Evolutionary conservation across 2,113 vertebrate species (phyloP).

Genomic region (Lanius ludovicianus): DNA sequence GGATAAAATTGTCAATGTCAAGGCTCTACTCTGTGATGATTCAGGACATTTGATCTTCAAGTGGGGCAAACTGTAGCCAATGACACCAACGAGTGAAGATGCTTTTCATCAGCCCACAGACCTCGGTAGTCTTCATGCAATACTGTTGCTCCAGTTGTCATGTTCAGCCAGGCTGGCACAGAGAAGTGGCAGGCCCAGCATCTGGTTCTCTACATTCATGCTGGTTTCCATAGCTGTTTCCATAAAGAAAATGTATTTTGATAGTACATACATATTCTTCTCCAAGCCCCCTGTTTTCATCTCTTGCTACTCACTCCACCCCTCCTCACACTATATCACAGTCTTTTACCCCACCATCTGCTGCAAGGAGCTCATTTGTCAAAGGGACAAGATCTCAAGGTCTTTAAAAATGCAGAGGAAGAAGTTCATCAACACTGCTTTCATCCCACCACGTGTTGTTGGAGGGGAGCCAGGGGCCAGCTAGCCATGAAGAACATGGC

Average conservation of each 20-base stretch:
- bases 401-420: not conserved
- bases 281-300: not conserved
- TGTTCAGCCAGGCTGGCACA: not conserved
- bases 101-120: not conserved
- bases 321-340: not conserved
- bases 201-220: not conserved
- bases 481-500: not conserved
- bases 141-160: rapidly evolving
- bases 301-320: not conserved
- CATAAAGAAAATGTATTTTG: not conserved
- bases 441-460: rapidly evolving
- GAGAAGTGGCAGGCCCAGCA: not conserved
- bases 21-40: not conserved
- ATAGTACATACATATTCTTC: not conserved
- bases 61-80: not conserved
- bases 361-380: not conserved
- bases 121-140: not conserved
- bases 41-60: not conserved
- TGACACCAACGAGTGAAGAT: not conserved
- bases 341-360: not conserved
- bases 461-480: not conserved
- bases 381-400: not conserved
- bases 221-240: not conserved
- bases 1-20: not conserved
- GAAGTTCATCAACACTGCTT: not conserved